Base-by-base conservation (phyloP, 1,140 invertebrate species). In the Musca vetustissima region DNA sequence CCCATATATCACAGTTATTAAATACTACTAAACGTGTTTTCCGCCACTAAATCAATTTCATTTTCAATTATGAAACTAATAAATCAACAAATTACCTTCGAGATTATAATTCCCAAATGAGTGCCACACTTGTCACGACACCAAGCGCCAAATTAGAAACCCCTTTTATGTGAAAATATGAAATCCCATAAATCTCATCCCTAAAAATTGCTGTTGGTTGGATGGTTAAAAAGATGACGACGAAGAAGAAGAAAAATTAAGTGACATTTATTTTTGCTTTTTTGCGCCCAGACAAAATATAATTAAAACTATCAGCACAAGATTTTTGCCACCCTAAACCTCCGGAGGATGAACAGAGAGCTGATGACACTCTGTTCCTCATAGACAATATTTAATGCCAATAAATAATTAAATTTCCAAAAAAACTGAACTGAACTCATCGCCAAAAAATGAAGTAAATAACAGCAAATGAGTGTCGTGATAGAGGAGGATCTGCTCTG, bases 321-420 rank as follows among this genome's bases (percentile, higher is more conserved):
- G 11, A 55, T 24, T 24, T 14, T 11, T 55, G 22, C 25, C 24
- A 59, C 6, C 55, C 15, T 32, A 9, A 32, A 32, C 22, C 7
- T n/a, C 11, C 28, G 52, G 7, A 55, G n/a, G n/a, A n/a, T n/a
- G n/a, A n/a, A n/a, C n/a, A n/a, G n/a, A n/a, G 13, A 13, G n/a
- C n/a, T n/a, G 24, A 2, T 9, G 19, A 52, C n/a, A 52, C n/a
- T 52, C 3, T 59, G 15, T 25, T 28, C 28, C 11, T 25, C 15
- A 14, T 28, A 59, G 55, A 59, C 55, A 59, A 59, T 25, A 59
- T 59, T 59, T 59, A 59, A 59, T 59, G 28, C 28, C 55, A 59
- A 59, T 59, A 59, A 59, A 59, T 59, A 59, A 59, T 59, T 59
- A 59, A 59, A 59, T 59, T 59, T 59, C 55, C 24, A 28, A 59